A percentile compares a stretch with the other conserved stretches of the same genome.
These are phyloP conservation scores for Tiliacea aurago DNA, from an alignment of 2,888 invertebrate species.

Conservation along the genomic window DNA sequence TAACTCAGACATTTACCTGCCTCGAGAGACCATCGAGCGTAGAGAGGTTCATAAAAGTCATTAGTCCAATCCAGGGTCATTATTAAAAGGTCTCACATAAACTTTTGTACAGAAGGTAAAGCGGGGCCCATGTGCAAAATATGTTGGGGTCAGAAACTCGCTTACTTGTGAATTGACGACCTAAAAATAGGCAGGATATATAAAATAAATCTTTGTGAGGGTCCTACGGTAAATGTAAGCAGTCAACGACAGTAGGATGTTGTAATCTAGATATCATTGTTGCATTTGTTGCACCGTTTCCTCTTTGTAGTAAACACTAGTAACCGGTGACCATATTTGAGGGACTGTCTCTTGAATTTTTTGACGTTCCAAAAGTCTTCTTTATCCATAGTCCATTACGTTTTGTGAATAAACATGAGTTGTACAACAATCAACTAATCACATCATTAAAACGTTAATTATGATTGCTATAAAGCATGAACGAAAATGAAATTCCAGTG, in stretches of 20 bases:
- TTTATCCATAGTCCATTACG: neutral
- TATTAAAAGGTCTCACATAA: neutral
- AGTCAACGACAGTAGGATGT: neutral
- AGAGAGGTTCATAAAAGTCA: neutral
- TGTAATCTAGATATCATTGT: neutral
- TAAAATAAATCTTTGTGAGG: conserved; percentile 1
- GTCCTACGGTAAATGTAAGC: neutral
- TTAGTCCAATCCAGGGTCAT: neutral
- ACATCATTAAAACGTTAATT: conserved; percentile 5
- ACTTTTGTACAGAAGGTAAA: neutral
- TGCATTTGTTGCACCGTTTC: neutral
- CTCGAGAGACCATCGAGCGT: neutral
- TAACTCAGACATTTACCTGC: neutral
- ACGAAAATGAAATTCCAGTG: conserved; percentile 31
- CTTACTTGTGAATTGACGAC: neutral
- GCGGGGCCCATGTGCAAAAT: neutral
- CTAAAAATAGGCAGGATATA: neutral
- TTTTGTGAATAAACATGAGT: conserved; percentile 3
- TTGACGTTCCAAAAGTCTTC: neutral
- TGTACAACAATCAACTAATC: neutral
- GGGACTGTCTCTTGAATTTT: neutral
- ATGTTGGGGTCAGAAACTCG: neutral
- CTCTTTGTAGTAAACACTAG: neutral
- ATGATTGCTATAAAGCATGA: conserved; percentile 3
- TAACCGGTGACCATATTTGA: neutral